Evolutionary conservation across 1,140 invertebrate species (phyloP), one percentile per base, ranked within the genome.

Genomic region (Caerostris darwini): DNA sequence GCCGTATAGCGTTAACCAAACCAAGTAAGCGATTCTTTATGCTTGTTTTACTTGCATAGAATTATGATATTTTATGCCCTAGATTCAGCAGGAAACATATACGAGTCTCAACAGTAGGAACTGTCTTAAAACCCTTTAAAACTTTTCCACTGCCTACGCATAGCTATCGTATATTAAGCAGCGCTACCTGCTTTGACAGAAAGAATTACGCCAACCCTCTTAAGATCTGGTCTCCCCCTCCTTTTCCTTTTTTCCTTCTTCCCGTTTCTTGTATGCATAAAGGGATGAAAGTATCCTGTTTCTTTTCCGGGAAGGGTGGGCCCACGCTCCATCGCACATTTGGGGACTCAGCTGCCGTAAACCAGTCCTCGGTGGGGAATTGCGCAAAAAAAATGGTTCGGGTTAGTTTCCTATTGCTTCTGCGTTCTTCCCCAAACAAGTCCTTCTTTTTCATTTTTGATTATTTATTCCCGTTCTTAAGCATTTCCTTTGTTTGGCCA

Each of bases 301-400:
- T 50, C 54, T 85, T 58, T 85, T 50, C 34, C 34, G 34, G 34
- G 19, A 57, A 61, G 58, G 58, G 64, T 88, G 61, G 64, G 86
- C 14, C 50, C 53, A 10, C 61, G 61, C 59, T 54, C 58, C 17
- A 17, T 50, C 34, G 61, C 58, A 57, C 86, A 61, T 85, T 6
- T 85, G 83, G 19, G 83, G 83, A 53, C 86, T 88, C 86, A 61
- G 59, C 61, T 64, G 58, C 58, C 86, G 64, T 88, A 64, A 64
- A 64, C 86, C 61, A 88, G 50, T 57, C 50, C 59, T 57, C 86
- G 61, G 59, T 8, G 34, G 54, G 8, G 56, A 85, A 85, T 85
- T 10, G 86, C 14, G 59, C 54, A 53, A 88, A 88, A 34, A 34
- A 88, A 88, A 88, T 88, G 86, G 61, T 17, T 8, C 86, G 64